These are phyloP conservation scores for Palloptera scutellata DNA, from an alignment of 2,888 invertebrate genomes.

Conservation along the genomic window DNA sequence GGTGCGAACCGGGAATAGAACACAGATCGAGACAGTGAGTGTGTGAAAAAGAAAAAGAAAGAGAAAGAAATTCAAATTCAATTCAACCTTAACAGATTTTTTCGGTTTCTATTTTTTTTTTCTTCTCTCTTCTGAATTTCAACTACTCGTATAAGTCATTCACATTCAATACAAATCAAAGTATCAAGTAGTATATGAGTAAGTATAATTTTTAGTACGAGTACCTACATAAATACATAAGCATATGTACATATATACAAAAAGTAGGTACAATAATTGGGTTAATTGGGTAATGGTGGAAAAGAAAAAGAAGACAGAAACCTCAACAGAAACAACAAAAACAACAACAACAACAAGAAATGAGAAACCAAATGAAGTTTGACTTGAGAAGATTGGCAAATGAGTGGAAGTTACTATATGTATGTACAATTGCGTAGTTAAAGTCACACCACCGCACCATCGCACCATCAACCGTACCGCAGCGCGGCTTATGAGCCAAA, in stretches of 20 bases:
- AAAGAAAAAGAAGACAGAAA: neutral
- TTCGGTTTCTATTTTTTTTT: neutral
- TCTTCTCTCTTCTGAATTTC: too few species aligned
- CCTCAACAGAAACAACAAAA: neutral
- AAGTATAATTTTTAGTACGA: too few species aligned
- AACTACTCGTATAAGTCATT: too few species aligned
- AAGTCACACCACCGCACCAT: too few species aligned
- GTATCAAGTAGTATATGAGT: too few species aligned
- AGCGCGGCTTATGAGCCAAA: too few species aligned
- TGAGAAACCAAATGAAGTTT: neutral
- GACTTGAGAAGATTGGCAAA: neutral
- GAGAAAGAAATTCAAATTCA: neutral
- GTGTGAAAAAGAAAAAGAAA: too few species aligned
- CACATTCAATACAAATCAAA: too few species aligned
- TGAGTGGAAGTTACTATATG: neutral
- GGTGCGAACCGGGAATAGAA: neutral
- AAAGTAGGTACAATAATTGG: constrained; percentile 8
- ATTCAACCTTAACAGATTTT: constrained; percentile 4
- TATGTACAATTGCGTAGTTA: too few species aligned
- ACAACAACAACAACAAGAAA: neutral
- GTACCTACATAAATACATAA: too few species aligned
- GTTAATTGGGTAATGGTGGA: constrained; percentile 24
- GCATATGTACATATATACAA: too few species aligned
- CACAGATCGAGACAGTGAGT: neutral
- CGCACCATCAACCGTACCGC: too few species aligned